Percentiles rank a stretch among this genome's conserved stretches.
Evolutionary conservation across 2,797 vertebrate species (phyloP).

Genomic region (Cuculus canorus): DNA sequence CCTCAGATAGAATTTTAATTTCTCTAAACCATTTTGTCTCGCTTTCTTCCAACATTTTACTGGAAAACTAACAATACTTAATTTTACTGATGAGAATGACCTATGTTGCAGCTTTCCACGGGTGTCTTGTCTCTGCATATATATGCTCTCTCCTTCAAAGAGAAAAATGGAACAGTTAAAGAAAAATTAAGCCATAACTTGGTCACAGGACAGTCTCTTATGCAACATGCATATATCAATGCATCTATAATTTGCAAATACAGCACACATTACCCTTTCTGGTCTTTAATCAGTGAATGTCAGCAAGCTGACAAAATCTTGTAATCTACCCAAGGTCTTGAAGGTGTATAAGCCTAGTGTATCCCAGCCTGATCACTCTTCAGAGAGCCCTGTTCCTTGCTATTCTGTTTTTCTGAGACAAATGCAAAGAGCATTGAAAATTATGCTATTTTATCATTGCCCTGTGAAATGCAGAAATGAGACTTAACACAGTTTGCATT

Average conservation of each 20-base stretch:
- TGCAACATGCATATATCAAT: neutral
- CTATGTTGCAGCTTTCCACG: neutral
- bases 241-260: neutral
- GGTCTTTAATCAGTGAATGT: neutral
- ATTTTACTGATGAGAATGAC: neutral
- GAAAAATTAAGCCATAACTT: neutral
- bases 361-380: neutral
- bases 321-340: neutral
- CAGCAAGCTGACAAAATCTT: slow-evolving; percentile 10
- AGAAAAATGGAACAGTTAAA: neutral
- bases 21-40: neutral
- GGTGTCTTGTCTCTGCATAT: neutral
- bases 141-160: accelerated
- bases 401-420: neutral
- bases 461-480: neutral
- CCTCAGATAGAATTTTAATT: neutral
- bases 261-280: neutral
- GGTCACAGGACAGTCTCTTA: neutral
- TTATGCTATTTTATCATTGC: neutral
- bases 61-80: neutral
- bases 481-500: neutral
- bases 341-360: neutral
- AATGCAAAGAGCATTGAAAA: neutral
- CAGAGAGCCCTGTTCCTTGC: neutral
- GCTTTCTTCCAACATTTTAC: neutral